phyloP scores from a whole-genome alignment of 2,113 vertebrate genomes.

The Pelobates fuscus region DNA sequence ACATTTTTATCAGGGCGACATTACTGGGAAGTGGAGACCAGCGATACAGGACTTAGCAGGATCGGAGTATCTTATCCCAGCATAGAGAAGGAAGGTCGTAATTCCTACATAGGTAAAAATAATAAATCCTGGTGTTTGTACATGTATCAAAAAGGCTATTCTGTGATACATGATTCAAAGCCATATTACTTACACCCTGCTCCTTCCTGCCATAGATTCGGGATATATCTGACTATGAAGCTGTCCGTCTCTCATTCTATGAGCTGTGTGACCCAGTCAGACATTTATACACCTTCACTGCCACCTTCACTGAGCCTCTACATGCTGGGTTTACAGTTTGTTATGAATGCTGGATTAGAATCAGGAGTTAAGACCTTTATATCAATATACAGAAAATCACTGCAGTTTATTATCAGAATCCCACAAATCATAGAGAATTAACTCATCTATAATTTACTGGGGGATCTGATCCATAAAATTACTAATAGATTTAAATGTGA shows the following conservation, averaged over 20 bases:
- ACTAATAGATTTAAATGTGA: too few relatives aligned
- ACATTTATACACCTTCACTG: background rate
- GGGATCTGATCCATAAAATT: too few relatives aligned
- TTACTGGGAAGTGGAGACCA: conserved; percentile 6
- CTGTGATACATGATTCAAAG: background rate
- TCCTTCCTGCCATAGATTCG: background rate
- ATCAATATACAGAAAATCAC: too few relatives aligned
- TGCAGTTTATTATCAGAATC: too few relatives aligned
- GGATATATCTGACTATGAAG: background rate
- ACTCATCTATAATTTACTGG: too few relatives aligned
- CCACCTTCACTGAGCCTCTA: background rate
- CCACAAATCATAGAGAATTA: too few relatives aligned
- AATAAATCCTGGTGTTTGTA: background rate
- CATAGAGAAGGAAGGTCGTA: background rate
- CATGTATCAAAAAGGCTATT: background rate
- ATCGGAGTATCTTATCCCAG: background rate
- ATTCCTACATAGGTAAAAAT: background rate
- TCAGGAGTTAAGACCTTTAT: background rate
- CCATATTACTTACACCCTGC: background rate
- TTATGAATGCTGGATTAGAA: background rate
- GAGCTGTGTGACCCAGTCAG: background rate
- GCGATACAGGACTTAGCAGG: background rate
- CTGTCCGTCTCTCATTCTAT: background rate
- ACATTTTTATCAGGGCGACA: background rate
- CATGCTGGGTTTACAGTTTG: background rate